phyloP scores from a whole-genome alignment of 2,797 vertebrate species.

The Sternotherus odoratus region DNA sequence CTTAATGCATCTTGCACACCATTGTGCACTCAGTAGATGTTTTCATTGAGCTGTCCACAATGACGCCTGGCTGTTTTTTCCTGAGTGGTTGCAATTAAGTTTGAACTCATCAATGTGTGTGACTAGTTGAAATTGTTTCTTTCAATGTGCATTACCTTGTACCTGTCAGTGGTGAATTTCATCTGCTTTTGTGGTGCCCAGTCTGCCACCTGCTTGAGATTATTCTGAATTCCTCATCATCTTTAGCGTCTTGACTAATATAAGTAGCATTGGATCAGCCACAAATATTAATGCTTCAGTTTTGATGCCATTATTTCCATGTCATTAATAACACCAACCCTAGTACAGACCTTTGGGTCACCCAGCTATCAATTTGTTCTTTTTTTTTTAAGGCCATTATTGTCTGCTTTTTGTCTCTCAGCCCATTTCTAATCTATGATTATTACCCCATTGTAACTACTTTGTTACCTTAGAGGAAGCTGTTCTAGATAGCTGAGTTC shows the following conservation, averaged over 20 bases:
- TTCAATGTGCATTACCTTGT: conserved; percentile 72
- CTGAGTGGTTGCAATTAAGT: conserved; percentile 69
- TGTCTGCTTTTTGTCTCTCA: background rate
- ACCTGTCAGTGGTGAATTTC: conserved; percentile 77
- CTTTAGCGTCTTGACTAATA: conserved; percentile 53
- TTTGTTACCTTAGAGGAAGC: background rate
- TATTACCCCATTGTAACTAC: background rate
- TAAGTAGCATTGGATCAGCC: conserved; percentile 55
- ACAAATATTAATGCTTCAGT: conserved; percentile 50
- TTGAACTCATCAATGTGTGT: conserved; percentile 68
- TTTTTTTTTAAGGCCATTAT: background rate
- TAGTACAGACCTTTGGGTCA: conserved; percentile 31
- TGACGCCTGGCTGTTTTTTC: conserved; percentile 51
- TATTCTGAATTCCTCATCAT: conserved; percentile 68
- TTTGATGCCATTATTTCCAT: conserved; percentile 52
- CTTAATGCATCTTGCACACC: conserved; percentile 14
- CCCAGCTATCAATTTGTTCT: conserved; percentile 41
- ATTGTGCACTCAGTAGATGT: conserved; percentile 34
- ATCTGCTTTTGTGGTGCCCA: conserved; percentile 79
- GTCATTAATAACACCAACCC: conserved; percentile 62
- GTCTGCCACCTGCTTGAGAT: conserved; percentile 71
- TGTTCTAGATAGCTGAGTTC: background rate
- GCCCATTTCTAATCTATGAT: background rate
- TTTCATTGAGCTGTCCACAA: conserved; percentile 70
- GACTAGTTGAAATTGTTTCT: conserved; percentile 74